Conservation (phyloP, 2,113 vertebrate species). For the Neopipo cinnamomea region DNA sequence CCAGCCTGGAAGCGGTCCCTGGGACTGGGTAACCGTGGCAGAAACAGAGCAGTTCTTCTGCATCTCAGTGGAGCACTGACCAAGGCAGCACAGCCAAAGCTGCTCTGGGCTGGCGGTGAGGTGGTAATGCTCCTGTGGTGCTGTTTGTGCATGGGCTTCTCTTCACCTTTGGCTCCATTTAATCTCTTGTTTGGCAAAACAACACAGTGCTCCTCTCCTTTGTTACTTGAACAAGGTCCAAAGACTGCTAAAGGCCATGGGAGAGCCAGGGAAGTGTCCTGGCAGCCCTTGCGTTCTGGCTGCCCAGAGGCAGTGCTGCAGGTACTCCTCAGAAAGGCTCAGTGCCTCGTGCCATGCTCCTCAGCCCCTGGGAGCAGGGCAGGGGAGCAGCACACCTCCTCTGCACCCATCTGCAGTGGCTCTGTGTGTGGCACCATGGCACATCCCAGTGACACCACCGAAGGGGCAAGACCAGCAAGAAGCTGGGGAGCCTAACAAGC, state of each 20-base stretch:
- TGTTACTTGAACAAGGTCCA: slow-evolving; percentile 17
- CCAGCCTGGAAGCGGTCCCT: neutral
- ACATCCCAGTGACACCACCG: neutral
- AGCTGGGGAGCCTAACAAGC: fast-evolving
- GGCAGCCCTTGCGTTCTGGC: fast-evolving
- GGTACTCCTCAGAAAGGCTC: neutral
- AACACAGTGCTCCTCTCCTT: neutral
- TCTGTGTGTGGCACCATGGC: neutral
- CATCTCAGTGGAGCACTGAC: fast-evolving
- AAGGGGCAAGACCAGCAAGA: fast-evolving
- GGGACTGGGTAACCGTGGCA: fast-evolving
- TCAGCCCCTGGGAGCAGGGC: neutral
- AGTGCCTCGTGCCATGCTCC: neutral
- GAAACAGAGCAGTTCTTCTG: neutral
- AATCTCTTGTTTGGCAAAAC: slow-evolving; percentile 18
- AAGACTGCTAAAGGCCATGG: neutral
- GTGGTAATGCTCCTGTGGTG: fast-evolving
- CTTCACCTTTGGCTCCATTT: neutral
- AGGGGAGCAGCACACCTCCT: neutral
- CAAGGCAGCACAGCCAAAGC: neutral
- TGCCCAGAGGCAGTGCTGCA: neutral
- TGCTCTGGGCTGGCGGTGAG: neutral
- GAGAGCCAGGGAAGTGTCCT: neutral
- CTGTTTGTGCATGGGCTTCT: neutral
- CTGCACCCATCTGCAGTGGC: neutral